A percentile compares a stretch with the other conserved stretches of the same genome.
Evolutionary conservation across 1,140 invertebrate species (phyloP).

Genomic region (Diabrotica undecimpunctata): DNA sequence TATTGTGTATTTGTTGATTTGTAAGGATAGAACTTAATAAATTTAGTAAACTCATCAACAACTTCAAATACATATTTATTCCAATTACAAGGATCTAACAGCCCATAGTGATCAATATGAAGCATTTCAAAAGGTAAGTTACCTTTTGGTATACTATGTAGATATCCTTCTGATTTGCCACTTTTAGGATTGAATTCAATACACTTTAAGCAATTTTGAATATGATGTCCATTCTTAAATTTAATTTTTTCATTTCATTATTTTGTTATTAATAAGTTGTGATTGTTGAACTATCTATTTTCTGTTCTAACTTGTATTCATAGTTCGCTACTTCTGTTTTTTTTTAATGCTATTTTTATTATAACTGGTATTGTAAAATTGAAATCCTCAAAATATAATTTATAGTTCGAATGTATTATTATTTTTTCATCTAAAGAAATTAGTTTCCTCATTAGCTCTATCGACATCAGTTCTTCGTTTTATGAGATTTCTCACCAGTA

Average conservation of each 20-base stretch:
- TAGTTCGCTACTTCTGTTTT: too few species aligned
- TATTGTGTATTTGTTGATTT: constrained; percentile 21
- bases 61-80: constrained; percentile 33
- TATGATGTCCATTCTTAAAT: constrained; percentile 31
- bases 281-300: too few species aligned
- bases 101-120: constrained; percentile 42
- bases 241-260: constrained; percentile 41
- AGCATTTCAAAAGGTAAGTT: constrained; percentile 36
- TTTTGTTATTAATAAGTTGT: too few species aligned
- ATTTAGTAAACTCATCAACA: constrained; percentile 38
- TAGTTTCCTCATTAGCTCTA: too few species aligned
- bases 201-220: constrained; percentile 38
- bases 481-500: too few species aligned
- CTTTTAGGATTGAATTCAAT: constrained; percentile 36
- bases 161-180: constrained; percentile 30
- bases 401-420: too few species aligned
- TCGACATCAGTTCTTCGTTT: too few species aligned
- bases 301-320: too few species aligned
- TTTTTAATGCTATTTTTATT: too few species aligned
- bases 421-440: too few species aligned
- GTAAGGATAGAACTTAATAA: constrained; percentile 25
- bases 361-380: too few species aligned
- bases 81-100: constrained; percentile 17
- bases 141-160: constrained; percentile 37
- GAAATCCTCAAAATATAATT: too few species aligned